Conservation (phyloP, 1,140 invertebrate species). For the Steinernema khuongi region DNA sequence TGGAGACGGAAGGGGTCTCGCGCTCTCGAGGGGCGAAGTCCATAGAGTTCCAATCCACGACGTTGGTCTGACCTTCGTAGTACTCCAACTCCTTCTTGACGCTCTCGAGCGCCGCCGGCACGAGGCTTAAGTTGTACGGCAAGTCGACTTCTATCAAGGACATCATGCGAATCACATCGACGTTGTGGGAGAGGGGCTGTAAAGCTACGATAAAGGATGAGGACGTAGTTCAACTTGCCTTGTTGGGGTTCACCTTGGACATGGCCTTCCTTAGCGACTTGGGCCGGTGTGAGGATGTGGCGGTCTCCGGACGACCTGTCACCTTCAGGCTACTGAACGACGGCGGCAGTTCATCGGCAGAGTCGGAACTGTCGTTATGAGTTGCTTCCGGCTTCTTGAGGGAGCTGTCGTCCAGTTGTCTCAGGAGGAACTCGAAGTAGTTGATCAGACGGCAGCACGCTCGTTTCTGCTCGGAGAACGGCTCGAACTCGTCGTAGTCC, state of each 20-base stretch:
- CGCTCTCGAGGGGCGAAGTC: background rate
- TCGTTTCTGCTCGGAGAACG: conserved; percentile 35
- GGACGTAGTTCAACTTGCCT: background rate
- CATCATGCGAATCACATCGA: conserved; percentile 21
- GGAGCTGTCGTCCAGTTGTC: background rate
- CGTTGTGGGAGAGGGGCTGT: conserved; percentile 31
- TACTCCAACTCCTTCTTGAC: background rate
- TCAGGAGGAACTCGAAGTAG: conserved; percentile 21
- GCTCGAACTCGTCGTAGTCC: conserved; percentile 31
- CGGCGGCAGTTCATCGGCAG: conserved; percentile 26
- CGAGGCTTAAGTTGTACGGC: background rate
- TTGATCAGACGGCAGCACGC: conserved; percentile 27
- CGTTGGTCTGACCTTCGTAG: background rate
- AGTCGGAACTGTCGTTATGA: conserved; percentile 19
- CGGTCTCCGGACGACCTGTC: background rate
- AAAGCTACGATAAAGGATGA: background rate
- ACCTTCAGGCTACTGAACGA: conserved; percentile 18
- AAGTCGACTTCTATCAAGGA: background rate
- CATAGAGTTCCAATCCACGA: background rate
- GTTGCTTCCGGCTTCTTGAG: background rate
- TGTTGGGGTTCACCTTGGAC: conserved; percentile 8
- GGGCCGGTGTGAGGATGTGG: background rate
- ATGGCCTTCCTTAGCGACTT: conserved; percentile 1
- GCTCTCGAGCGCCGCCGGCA: background rate
- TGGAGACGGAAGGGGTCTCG: background rate